Evolutionary conservation across 2,113 vertebrate species (phyloP).

Genomic region (Micronisus gabar): DNA sequence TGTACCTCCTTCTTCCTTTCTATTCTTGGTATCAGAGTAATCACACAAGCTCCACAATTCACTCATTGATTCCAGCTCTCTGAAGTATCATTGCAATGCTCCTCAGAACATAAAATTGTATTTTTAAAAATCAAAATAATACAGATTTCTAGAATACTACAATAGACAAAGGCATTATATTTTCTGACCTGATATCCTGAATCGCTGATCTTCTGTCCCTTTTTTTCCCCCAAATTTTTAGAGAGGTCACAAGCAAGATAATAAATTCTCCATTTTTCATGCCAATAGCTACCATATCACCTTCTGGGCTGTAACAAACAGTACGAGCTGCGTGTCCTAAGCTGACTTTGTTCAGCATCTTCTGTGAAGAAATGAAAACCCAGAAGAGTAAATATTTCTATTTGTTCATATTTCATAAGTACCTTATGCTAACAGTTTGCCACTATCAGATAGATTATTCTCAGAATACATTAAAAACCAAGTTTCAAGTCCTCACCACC

Average conservation of each 20-base stretch:
- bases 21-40: not conserved
- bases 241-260: conserved; percentile 89
- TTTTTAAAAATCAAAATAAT: not conserved
- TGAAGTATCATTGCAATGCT: not conserved
- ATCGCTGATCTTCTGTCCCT: conserved; percentile 90
- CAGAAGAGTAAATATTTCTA: not conserved
- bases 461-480: not conserved
- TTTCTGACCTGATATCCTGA: conserved; percentile 91
- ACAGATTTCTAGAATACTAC: not conserved
- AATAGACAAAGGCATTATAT: not conserved
- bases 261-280: conserved; percentile 98
- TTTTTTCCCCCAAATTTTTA: conserved; percentile 98
- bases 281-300: conserved; percentile 97
- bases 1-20: not conserved
- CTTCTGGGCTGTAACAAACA: conserved; percentile 93
- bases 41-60: not conserved
- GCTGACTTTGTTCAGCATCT: conserved; percentile 97
- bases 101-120: not conserved
- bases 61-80: not conserved
- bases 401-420: not conserved
- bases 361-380: conserved; percentile 76
- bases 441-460: not conserved
- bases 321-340: conserved; percentile 89
- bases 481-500: not conserved
- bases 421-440: not conserved